These are phyloP conservation scores for Monodelphis domestica DNA, from an alignment of 2,797 vertebrate genomes.

Conservation along the genomic window DNA sequence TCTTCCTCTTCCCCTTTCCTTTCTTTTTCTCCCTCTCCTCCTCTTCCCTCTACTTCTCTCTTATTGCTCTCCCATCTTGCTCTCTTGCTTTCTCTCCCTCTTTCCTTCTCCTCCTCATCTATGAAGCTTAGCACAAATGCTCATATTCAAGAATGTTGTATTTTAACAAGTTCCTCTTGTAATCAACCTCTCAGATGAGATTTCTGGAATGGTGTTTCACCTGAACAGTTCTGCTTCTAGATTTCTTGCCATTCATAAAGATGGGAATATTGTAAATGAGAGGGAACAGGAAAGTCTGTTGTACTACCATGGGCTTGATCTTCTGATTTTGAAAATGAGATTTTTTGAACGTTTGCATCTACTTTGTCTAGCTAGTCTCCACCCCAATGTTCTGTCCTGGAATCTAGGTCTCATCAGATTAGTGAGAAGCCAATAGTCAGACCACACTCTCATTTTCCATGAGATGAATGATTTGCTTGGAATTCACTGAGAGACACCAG, in stretches of 20 bases:
- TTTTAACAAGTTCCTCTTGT: conserved; percentile 2
- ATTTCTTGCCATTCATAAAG: conserved; percentile 1
- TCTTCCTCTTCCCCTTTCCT: rapidly evolving
- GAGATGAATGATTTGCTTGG: conserved; percentile 24
- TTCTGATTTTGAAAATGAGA: not conserved
- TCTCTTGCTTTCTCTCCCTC: too few species aligned
- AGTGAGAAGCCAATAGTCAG: conserved; percentile 1
- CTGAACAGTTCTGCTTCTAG: not conserved
- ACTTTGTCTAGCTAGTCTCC: not conserved
- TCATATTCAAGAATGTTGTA: not conserved
- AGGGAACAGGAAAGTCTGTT: not conserved
- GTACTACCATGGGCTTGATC: not conserved
- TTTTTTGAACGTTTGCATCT: not conserved
- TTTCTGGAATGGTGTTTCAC: not conserved
- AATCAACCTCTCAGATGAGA: not conserved
- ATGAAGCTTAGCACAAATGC: not conserved
- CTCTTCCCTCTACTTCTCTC: too few species aligned
- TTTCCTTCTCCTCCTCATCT: too few species aligned
- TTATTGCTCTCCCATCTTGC: rapidly evolving
- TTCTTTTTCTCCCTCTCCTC: too few species aligned
- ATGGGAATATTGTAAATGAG: not conserved
- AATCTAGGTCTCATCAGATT: not conserved
- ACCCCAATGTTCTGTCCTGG: not conserved
- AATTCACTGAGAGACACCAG: conserved; percentile 21
- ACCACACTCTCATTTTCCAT: not conserved